Conservation (phyloP, 2,113 vertebrate genomes). For the Herpetotheres cachinnans region DNA sequence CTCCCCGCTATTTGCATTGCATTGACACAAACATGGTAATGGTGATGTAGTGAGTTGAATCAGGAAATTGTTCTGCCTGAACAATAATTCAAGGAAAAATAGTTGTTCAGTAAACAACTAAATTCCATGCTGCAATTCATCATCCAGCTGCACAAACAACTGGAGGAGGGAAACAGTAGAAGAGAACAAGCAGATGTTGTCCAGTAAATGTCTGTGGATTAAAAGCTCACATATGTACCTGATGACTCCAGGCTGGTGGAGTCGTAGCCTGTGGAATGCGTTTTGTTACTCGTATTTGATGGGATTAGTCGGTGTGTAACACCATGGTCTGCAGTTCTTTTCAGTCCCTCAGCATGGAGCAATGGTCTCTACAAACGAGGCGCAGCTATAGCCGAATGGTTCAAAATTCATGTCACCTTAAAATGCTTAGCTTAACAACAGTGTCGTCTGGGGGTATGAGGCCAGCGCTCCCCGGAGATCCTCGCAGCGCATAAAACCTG, state of each 20-base stretch:
- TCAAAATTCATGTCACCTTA: neutral
- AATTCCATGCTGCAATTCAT: neutral
- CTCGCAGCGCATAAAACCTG: fast-evolving
- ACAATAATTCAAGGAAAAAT: neutral
- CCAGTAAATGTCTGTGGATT: neutral
- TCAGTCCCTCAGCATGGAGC: neutral
- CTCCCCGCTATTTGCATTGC: neutral
- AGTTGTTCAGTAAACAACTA: neutral
- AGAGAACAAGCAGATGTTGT: neutral
- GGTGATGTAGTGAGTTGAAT: neutral
- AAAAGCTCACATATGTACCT: fast-evolving
- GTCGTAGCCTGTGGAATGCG: fast-evolving
- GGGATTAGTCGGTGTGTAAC: too few species aligned
- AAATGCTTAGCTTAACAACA: neutral
- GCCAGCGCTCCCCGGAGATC: fast-evolving
- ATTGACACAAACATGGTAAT: neutral
- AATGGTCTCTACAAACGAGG: neutral
- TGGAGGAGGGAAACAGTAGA: neutral
- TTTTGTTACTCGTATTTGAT: neutral
- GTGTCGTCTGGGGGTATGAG: fast-evolving
- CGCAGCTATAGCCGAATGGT: neutral
- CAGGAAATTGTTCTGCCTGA: neutral
- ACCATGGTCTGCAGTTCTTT: fast-evolving
- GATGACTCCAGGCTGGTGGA: neutral
- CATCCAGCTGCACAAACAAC: neutral